phyloP scores from a whole-genome alignment of 2,888 invertebrate genomes.

The Ferdinandea cuprea region DNA sequence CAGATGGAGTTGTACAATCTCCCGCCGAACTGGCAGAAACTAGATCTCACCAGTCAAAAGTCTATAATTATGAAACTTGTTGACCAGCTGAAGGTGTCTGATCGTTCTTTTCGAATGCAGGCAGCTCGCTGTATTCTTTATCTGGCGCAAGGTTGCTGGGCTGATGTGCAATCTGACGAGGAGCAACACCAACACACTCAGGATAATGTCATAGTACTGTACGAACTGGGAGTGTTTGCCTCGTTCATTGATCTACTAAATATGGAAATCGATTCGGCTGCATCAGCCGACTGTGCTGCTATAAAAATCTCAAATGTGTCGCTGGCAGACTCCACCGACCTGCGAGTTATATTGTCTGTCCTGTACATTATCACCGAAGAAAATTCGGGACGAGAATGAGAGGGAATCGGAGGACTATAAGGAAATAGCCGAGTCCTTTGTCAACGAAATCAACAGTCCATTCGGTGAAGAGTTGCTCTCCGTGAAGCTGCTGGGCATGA shows the following conservation, averaged over 20 bases:
- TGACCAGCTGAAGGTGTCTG: conserved; percentile 95
- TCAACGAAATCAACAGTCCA: conserved; percentile 84
- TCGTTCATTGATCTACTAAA: conserved; percentile 96
- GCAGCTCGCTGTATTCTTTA: conserved; percentile 97
- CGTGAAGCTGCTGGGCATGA: conserved; percentile 96
- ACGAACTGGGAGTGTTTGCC: conserved; percentile 94
- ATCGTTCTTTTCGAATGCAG: conserved; percentile 92
- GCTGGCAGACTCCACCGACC: conserved; percentile 94
- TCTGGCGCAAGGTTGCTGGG: conserved; percentile 96
- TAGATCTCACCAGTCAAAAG: conserved; percentile 87
- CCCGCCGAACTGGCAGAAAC: conserved; percentile 92
- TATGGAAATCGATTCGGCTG: conserved; percentile 94
- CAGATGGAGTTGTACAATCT: conserved; percentile 93
- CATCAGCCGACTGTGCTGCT: conserved; percentile 88
- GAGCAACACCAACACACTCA: conserved; percentile 94
- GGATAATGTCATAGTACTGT: conserved; percentile 93
- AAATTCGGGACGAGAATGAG: conserved; percentile 89
- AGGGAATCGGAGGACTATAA: conserved; percentile 83
- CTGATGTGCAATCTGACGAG: conserved; percentile 95
- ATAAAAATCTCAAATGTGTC: conserved; percentile 90
- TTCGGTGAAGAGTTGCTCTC: conserved; percentile 92
- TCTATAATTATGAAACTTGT: conserved; percentile 93
- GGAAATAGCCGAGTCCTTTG: conserved; percentile 84
- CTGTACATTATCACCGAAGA: conserved; percentile 98
- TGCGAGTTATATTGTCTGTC: conserved; percentile 95